Conservation (phyloP, 1,140 invertebrate genomes). For the Pissodes strobi region DNA sequence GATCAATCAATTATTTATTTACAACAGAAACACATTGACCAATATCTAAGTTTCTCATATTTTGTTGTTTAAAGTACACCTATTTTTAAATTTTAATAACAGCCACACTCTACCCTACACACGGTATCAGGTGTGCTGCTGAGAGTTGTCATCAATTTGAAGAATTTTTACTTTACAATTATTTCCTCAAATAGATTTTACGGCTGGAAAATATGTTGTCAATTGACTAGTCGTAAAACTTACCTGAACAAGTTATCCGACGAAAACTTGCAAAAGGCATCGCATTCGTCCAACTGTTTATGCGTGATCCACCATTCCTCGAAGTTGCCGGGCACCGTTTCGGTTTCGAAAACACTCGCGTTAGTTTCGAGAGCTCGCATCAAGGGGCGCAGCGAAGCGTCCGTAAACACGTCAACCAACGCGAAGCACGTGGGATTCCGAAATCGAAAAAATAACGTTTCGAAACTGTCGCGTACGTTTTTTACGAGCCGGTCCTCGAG, state of each 20-base stretch:
- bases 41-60: no score
- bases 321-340: slow-evolving; percentile 42
- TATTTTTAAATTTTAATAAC: no score
- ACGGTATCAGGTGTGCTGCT: no score
- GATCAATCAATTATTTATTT: no score
- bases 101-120: no score
- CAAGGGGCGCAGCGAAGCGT: slow-evolving; percentile 44
- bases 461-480: slow-evolving; percentile 25
- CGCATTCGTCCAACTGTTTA: slow-evolving; percentile 50
- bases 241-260: slow-evolving; percentile 25
- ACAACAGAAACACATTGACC: no score
- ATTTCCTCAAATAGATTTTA: no score
- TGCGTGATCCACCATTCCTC: slow-evolving; percentile 52
- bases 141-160: no score
- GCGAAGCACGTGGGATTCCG: slow-evolving; percentile 38
- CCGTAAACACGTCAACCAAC: slow-evolving; percentile 39
- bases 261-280: slow-evolving; percentile 36
- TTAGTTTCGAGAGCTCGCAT: slow-evolving; percentile 37
- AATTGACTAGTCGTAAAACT: no score
- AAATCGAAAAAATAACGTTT: background rate
- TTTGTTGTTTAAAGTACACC: no score
- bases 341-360: slow-evolving; percentile 36
- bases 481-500: slow-evolving; percentile 36
- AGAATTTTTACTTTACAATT: no score
- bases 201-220: no score